A percentile compares a stretch with the other conserved stretches of the same genome.
Conservation (phyloP, 1,140 invertebrate species). For the Brachionus sp. region DNA sequence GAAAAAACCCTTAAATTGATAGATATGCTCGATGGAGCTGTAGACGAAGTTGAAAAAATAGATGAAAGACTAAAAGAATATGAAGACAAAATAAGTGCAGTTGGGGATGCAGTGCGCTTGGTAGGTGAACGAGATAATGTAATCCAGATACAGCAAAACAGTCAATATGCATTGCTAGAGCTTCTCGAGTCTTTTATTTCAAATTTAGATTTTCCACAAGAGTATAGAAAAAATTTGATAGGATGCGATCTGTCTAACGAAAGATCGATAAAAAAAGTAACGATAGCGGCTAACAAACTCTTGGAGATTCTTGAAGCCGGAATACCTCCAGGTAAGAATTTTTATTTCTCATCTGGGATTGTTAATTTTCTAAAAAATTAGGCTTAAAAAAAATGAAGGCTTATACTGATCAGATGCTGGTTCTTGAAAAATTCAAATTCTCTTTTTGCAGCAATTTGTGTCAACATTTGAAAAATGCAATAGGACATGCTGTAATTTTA, state of each 20-base stretch:
- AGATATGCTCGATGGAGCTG: slow-evolving; percentile 32
- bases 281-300: not conserved
- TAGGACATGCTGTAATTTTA: slow-evolving; percentile 37
- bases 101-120: slow-evolving; percentile 16
- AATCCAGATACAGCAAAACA: slow-evolving; percentile 35
- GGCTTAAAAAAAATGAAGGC: slow-evolving; percentile 40
- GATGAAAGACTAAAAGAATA: slow-evolving; percentile 6
- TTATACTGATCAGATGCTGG: not conserved
- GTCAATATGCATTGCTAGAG: not conserved
- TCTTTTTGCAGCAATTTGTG: slow-evolving; percentile 29
- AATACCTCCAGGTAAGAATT: not conserved
- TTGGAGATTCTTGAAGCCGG: slow-evolving; percentile 24
- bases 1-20: slow-evolving; percentile 36
- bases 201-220: slow-evolving; percentile 24
- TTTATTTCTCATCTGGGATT: not conserved
- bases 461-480: slow-evolving; percentile 17
- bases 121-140: slow-evolving; percentile 33
- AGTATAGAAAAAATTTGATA: not conserved
- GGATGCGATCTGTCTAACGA: not conserved
- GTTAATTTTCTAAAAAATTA: not conserved
- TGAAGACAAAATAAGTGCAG: slow-evolving; percentile 43
- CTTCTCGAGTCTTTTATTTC: slow-evolving; percentile 2
- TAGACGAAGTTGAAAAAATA: slow-evolving; percentile 44
- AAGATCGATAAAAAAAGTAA: not conserved
- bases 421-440: slow-evolving; percentile 24